Base-by-base conservation (phyloP, 1,140 invertebrate species). In the Paralvinella palmiformis region DNA sequence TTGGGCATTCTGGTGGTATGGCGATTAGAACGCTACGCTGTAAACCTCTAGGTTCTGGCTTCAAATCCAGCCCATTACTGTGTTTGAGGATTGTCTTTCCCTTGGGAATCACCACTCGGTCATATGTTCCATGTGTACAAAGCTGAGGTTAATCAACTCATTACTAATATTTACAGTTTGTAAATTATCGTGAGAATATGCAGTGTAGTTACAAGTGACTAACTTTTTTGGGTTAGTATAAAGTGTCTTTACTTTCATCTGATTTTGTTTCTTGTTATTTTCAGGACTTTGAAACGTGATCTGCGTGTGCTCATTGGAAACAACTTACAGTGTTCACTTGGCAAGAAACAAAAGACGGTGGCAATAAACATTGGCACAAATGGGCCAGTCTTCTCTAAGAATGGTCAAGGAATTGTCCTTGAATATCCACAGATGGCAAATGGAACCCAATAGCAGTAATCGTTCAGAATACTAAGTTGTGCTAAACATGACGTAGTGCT, bases 281-380 rank as follows among this genome's bases (percentile, higher is more conserved):
- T 31, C 68, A 89, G 88, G 69, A 77, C 84, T 55, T 80, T 84
- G 64, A 81, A 81, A 15, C 75, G 75, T 36, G 87, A 89, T 56
- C 71, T 91, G 50, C 84, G 84, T 66, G 87, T 90, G 0, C 88
- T 84, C 29, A 85, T 89, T 0, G 83, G 79, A 57, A 83, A 84
- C 50, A 82, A 80, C 45, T 82, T 89, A 62, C 84, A 86, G 41
- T 89, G 88, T 71, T 88, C 88, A 82, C 76, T 90, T 41, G 89
- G 89, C n/a, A 85, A 86, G 64, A 91, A 90, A 72, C 84, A 83
- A 32, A 82, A 84, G 63, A 74, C 83, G 22, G 78, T 91, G 22
- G 75, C 78, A 32, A 83, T 91, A 10, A 85, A 89, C 72, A 83
- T 86, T 3, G 76, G 79, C 58, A 79, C 84, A 15, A 85, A 86